Evolutionary conservation across 2,888 invertebrate genomes (phyloP).

Genomic region (Artemia sinica): DNA sequence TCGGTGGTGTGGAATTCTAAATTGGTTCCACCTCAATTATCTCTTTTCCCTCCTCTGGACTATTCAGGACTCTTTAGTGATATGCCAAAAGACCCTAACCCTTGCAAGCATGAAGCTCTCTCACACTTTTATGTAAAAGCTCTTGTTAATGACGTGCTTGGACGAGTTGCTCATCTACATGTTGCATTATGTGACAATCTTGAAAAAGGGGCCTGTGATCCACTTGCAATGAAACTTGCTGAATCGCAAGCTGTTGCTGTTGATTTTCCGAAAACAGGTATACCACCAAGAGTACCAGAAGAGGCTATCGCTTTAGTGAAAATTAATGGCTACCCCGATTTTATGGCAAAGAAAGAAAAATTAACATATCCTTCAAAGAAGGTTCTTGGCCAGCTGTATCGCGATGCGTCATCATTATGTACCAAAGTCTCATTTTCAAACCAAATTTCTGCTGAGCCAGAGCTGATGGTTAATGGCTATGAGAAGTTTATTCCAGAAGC

Average conservation of each 20-base stretch:
- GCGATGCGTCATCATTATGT: not conserved
- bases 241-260: slow-evolving; percentile 18
- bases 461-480: slow-evolving; percentile 2
- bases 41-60: slow-evolving; percentile 11
- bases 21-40: slow-evolving; percentile 25
- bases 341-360: slow-evolving; percentile 15
- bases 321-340: slow-evolving; percentile 16
- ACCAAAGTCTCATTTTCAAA: not conserved
- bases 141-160: slow-evolving; percentile 14
- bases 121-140: slow-evolving; percentile 10
- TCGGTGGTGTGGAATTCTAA: slow-evolving; percentile 30
- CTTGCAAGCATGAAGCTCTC: not conserved
- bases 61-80: not conserved
- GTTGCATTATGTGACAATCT: slow-evolving; percentile 14
- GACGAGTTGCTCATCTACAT: slow-evolving; percentile 15
- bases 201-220: slow-evolving; percentile 4
- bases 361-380: slow-evolving; percentile 9
- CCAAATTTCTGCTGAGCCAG: not conserved
- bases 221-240: slow-evolving; percentile 16
- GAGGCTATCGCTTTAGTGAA: slow-evolving; percentile 1
- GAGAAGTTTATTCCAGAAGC: not conserved
- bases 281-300: slow-evolving; percentile 12
- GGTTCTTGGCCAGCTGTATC: slow-evolving; percentile 16
- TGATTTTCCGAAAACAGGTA: slow-evolving; percentile 17
- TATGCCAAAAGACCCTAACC: not conserved